Conservation (phyloP, 2,888 invertebrate genomes). For the Nipponacmea schrenckii region DNA sequence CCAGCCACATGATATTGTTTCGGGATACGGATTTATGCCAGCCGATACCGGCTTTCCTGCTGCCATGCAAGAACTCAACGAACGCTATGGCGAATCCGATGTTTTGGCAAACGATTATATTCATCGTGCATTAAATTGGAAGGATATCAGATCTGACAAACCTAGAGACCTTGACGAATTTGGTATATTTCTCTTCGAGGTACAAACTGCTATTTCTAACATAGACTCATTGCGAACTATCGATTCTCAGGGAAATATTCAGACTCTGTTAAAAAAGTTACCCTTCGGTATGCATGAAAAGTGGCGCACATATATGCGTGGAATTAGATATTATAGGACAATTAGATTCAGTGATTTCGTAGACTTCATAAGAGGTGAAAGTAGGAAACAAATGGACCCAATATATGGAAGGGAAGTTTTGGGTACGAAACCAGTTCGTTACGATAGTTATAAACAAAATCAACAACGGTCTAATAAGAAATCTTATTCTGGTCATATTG, state of each 20-base stretch:
- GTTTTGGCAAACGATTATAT: slow-evolving; percentile 5
- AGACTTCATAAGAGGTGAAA: slow-evolving; percentile 20
- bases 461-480: no score
- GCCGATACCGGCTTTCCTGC: background rate
- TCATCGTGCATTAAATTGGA: background rate
- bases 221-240: slow-evolving; percentile 16
- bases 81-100: slow-evolving; percentile 13
- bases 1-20: slow-evolving; percentile 7
- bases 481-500: no score
- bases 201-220: slow-evolving; percentile 8
- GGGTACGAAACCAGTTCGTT: no score
- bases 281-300: slow-evolving; percentile 19
- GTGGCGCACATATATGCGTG: slow-evolving; percentile 16
- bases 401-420: slow-evolving; percentile 25
- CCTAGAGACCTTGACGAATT: slow-evolving; percentile 26
- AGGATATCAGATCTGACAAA: slow-evolving; percentile 10
- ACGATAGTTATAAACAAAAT: background rate
- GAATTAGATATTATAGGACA: background rate
- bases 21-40: background rate
- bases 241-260: slow-evolving; percentile 16
- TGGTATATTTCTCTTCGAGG: slow-evolving; percentile 25
- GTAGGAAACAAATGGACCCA: slow-evolving; percentile 24
- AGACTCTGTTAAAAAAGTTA: slow-evolving; percentile 13
- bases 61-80: slow-evolving; percentile 1
- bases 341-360: slow-evolving; percentile 18